A percentile compares a stretch with the other conserved stretches of the same genome.
phyloP scores from a whole-genome alignment of 2,797 vertebrate species.

The Sarcoramphus papa region DNA sequence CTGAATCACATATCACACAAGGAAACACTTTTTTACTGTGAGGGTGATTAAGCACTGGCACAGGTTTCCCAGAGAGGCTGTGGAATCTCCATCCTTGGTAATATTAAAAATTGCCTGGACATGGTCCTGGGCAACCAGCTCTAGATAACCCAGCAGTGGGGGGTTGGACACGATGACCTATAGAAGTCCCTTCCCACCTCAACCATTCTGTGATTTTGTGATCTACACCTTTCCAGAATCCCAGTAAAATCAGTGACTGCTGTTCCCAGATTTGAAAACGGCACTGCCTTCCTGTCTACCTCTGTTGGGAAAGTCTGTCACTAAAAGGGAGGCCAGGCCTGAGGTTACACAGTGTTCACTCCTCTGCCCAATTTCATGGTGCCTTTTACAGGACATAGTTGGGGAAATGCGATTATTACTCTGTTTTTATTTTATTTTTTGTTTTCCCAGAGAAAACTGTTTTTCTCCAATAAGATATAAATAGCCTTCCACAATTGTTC shows the following conservation, averaged over 20 bases:
- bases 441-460: slow-evolving; percentile 6
- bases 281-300: neutral
- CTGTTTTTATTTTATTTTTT: neutral
- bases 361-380: neutral
- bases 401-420: neutral
- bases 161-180: fast-evolving
- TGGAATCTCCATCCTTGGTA: neutral
- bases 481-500: slow-evolving; percentile 34
- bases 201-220: neutral
- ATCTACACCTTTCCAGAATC: neutral
- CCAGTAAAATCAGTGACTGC: neutral
- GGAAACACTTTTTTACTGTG: neutral
- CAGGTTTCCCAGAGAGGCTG: neutral
- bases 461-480: slow-evolving; percentile 30
- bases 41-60: neutral
- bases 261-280: neutral
- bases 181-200: neutral
- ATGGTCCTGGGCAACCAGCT: neutral
- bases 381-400: neutral
- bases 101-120: neutral
- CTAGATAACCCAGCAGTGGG: neutral
- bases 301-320: neutral
- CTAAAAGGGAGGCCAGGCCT: neutral
- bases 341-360: neutral
- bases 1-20: neutral